Base-by-base conservation (phyloP, 2,797 vertebrate genomes). In the Bovichtus diacanthus region DNA sequence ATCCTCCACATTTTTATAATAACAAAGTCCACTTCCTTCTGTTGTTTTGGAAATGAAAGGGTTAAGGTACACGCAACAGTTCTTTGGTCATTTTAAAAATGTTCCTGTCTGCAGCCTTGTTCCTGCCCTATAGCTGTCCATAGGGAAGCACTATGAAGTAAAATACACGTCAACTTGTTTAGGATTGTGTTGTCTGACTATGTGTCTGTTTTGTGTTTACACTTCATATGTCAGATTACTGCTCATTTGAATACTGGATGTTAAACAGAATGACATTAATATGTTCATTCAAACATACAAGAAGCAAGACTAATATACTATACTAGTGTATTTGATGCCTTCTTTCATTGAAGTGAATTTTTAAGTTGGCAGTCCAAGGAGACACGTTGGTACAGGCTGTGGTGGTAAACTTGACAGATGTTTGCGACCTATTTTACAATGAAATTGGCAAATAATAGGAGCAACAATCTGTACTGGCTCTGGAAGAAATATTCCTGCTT, bases 391-490 rank as follows among this genome's bases (percentile, higher is more conserved):
- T 4, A 4, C 1, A 1, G 6, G 47, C 11, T 36, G 11, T 54
- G 13, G 18, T 70, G 36, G 9, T 50, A 31, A 68, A 43, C 9
- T 1, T 25, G 47, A 55, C 64, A 70, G 21, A 50, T 62, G 50
- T 72, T 44, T 6, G 27, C 1, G 2, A 19, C 29, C 6, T 67
- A 21, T 46, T 58, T 11, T 12, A 55, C 15, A 10, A 34, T 43
- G 15, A 74, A 64, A 60, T 15, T 36, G 41, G 29, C 25, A 54
- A 65, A 76, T 12, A 61, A 34, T 29, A n/a, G 27, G 27, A 13
- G 44, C 21, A 59, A 10, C 55, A 39, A 54, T 56, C 27, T 75
- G 43, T 38, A 4, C 51, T 63, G 72, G 56, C 55, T 70, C 10
- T 39, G 39, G 43, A 66, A 54, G 60, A 74, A 10, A 54, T 39